These are phyloP conservation scores for Amphipoea oculea DNA, from an alignment of 2,888 invertebrate genomes.

Conservation along the genomic window DNA sequence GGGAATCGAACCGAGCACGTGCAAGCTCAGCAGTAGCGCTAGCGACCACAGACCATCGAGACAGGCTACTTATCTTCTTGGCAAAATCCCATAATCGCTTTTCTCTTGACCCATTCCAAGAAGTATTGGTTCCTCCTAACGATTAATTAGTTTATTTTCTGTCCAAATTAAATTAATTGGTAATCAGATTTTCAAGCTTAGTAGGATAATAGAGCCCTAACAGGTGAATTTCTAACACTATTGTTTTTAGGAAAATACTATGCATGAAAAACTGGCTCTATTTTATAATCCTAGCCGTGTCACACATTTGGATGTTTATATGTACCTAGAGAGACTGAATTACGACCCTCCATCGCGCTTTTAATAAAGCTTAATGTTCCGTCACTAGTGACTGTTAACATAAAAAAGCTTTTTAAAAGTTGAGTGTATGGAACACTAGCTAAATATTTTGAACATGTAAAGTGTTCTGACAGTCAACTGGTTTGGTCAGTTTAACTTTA, in stretches of 20 bases:
- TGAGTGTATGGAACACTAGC: not conserved
- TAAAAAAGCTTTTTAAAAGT: conserved; percentile 34
- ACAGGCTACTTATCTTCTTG: not conserved
- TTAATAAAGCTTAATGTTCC: conserved; percentile 29
- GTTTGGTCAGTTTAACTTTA: not conserved
- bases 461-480: not conserved
- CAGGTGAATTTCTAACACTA: not conserved
- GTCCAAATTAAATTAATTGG: not conserved
- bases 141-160: not conserved
- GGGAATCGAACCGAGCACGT: not conserved
- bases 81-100: not conserved
- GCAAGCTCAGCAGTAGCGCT: not conserved
- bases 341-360: conserved; percentile 5
- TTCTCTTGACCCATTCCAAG: not conserved
- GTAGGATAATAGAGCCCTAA: not conserved
- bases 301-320: not conserved
- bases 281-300: not conserved
- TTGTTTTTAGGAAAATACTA: not conserved
- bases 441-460: conserved; percentile 4
- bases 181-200: not conserved
- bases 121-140: not conserved
- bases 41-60: no score
- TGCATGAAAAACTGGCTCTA: not conserved
- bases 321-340: not conserved
- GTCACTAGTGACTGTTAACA: conserved; percentile 18